Evolutionary conservation across 2,113 vertebrate species (phyloP).

Genomic region (Channa argus): DNA sequence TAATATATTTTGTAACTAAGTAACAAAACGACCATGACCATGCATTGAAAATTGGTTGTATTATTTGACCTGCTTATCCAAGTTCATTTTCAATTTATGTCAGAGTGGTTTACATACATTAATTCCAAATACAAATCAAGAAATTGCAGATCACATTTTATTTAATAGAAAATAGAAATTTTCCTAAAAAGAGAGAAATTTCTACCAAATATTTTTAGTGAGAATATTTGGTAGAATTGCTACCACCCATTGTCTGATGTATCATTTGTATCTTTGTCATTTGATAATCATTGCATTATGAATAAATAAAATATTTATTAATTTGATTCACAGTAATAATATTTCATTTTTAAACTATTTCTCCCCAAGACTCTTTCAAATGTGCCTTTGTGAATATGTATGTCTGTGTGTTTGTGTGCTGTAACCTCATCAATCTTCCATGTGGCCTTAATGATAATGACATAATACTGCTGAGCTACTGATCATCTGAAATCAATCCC

Average conservation of each 20-base stretch:
- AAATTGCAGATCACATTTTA: neutral
- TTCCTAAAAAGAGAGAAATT: too few relatives aligned
- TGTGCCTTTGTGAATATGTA: neutral
- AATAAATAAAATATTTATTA: too few relatives aligned
- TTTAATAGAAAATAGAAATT: too few relatives aligned
- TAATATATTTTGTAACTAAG: neutral
- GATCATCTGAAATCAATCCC: neutral
- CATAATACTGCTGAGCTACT: neutral
- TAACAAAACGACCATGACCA: neutral
- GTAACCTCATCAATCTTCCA: constrained; percentile 35
- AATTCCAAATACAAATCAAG: neutral
- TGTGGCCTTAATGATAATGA: constrained; percentile 48
- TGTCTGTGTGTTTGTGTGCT: neutral
- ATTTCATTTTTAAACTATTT: too few relatives aligned
- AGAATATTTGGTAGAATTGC: too few relatives aligned
- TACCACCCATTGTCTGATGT: too few relatives aligned
- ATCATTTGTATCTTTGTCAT: too few relatives aligned
- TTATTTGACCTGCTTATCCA: neutral
- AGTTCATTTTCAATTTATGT: neutral
- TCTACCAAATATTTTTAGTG: too few relatives aligned
- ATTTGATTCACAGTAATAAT: too few relatives aligned
- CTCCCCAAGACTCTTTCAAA: too few relatives aligned
- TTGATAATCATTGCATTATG: too few relatives aligned
- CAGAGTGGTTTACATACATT: neutral
- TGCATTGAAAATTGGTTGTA: neutral